phyloP scores from a whole-genome alignment of 2,113 vertebrate species.

The Oryzias curvinotus region DNA sequence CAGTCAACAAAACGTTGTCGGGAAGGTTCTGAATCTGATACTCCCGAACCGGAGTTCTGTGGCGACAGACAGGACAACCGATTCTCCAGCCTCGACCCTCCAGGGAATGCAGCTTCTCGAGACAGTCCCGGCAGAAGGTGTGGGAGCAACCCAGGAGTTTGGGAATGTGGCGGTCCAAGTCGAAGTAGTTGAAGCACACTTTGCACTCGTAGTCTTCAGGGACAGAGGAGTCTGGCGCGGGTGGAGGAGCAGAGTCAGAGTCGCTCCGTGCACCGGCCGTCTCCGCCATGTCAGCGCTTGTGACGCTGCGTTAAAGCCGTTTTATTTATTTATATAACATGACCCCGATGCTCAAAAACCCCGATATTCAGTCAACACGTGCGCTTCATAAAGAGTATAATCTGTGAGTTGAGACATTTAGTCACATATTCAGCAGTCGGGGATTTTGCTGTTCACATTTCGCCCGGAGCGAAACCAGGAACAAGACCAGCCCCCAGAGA shows the following conservation, averaged over 20 bases:
- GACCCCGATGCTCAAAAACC: background rate
- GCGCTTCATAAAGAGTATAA: background rate
- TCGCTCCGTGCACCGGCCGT: slow-evolving; percentile 24
- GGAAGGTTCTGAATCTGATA: slow-evolving; percentile 75
- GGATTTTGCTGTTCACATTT: too few species aligned
- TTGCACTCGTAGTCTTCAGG: slow-evolving; percentile 83
- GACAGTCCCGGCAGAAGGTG: slow-evolving; percentile 83
- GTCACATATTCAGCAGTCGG: background rate
- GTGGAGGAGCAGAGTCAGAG: background rate
- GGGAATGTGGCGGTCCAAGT: slow-evolving; percentile 77
- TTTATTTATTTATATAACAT: background rate
- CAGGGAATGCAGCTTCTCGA: slow-evolving; percentile 75
- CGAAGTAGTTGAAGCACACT: slow-evolving; percentile 85
- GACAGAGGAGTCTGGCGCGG: slow-evolving; percentile 8
- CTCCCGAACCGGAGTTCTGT: slow-evolving; percentile 80
- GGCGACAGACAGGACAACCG: slow-evolving; percentile 82
- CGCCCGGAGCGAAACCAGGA: background rate
- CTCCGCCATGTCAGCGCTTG: slow-evolving; percentile 73
- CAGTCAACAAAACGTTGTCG: slow-evolving; percentile 75
- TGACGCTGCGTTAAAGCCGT: background rate
- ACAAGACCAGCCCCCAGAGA: background rate
- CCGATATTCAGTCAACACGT: background rate
- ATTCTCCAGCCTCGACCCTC: slow-evolving; percentile 62
- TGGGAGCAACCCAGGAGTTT: slow-evolving; percentile 82
- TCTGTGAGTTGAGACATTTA: background rate